Base-by-base conservation (phyloP, 2,113 vertebrate species). In the Myotis davidii region DNA sequence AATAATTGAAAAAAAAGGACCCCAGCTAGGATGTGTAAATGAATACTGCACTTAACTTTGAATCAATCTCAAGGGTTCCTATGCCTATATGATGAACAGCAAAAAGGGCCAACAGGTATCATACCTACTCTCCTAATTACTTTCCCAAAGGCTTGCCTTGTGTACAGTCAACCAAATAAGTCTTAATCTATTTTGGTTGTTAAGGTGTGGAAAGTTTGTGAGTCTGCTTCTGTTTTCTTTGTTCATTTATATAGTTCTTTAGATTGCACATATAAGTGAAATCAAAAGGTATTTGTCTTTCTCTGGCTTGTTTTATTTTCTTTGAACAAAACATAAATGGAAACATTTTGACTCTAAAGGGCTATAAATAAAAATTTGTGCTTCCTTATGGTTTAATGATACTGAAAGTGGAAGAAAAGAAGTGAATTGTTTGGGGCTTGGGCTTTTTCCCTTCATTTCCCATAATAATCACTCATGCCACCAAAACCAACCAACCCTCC, bases 291-390 rank as follows among this genome's bases (percentile, higher is more conserved):
- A 45, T 45, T 45, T 29, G 72, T 42, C 39, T 45, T 74, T 9
- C 72, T 74, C 39, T 45, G 25, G 27, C 25, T 74, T 45, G 39
- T 45, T 17, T 29, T 45, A 29, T 16, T 83, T 78, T 85, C 20
- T 94, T 72, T 65, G 50, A 89, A 76, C 20, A 61, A 85, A 91
- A 93, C 8, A 29, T n/a, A 94, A 88, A n/a, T 78, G 52, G 27
- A 92, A 76, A 73, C 4, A 20, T 11, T 5, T 64, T 76, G 42
- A 59, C 11, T 6, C 4, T 65, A 72, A 65, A 6, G 45, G 54
- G 3, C 21, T 59, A 4, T 59, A 70, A 48, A 70, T 56, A 48
- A 93, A 65, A 56, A 64, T 52, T 17, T 74, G 25, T 54, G 17
- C 5, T 37, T 59, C 54, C 81, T 84, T 4, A 29, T 59, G 37